phyloP scores from a whole-genome alignment of 2,113 vertebrate genomes.

The Motacilla tschutschensis region DNA sequence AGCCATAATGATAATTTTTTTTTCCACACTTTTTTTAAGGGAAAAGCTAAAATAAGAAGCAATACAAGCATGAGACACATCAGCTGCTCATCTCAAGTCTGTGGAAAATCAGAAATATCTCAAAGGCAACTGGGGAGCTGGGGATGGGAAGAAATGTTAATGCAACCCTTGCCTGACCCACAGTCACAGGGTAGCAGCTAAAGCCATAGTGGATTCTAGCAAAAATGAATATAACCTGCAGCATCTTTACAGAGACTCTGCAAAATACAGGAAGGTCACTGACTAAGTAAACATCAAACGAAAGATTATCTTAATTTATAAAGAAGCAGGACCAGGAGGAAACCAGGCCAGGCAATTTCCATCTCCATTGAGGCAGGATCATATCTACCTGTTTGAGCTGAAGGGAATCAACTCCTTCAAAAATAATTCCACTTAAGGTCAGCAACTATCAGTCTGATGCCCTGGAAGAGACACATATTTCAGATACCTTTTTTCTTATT shows the following conservation, averaged over 20 bases:
- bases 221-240: conserved; percentile 9
- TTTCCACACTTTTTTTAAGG: background rate
- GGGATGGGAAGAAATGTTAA: conserved; percentile 20
- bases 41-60: conserved; percentile 3
- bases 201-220: background rate
- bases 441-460: background rate
- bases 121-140: fast-evolving
- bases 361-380: background rate
- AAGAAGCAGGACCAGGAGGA: background rate
- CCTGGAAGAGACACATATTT: background rate
- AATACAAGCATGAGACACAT: background rate
- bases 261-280: conserved; percentile 3
- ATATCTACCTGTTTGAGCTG: background rate
- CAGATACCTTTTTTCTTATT: background rate
- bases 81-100: background rate
- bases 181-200: background rate
- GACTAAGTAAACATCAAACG: background rate
- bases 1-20: background rate
- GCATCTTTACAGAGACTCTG: background rate
- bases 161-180: conserved; percentile 12
- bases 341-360: background rate
- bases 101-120: background rate
- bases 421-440: background rate
- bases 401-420: background rate
- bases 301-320: conserved; percentile 1